Conservation (phyloP, 2,113 vertebrate species). For the Nothobranchius kuhntae region DNA sequence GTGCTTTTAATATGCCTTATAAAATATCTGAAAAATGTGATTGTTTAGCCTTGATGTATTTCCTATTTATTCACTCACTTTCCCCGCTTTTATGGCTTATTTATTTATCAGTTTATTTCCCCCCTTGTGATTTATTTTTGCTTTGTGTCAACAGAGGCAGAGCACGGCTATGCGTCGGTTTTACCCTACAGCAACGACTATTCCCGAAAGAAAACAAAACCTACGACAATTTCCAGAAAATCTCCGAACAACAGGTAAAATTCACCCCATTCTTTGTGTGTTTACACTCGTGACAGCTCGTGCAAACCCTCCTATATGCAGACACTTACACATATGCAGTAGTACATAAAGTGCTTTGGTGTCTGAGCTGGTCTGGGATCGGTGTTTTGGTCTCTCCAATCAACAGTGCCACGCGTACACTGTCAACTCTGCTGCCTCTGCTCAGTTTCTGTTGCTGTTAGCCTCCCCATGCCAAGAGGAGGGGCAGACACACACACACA, state of each 20-base stretch:
- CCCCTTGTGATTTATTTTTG: slow-evolving; percentile 29
- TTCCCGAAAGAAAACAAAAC: slow-evolving; percentile 94
- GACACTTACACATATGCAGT: too few species aligned
- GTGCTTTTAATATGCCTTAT: too few species aligned
- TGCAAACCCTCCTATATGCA: not conserved
- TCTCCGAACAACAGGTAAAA: slow-evolving; percentile 93
- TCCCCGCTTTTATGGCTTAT: not conserved
- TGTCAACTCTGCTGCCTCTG: slow-evolving; percentile 72
- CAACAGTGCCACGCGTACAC: slow-evolving; percentile 96
- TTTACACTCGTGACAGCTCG: not conserved
- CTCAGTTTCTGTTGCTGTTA: slow-evolving; percentile 15
- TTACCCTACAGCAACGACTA: slow-evolving; percentile 94
- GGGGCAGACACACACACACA: not conserved
- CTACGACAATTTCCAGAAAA: slow-evolving; percentile 90
- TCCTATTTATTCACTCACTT: too few species aligned
- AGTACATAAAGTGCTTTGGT: slow-evolving; percentile 64
- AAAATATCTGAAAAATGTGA: too few species aligned
- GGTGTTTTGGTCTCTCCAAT: slow-evolving; percentile 84
- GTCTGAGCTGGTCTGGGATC: slow-evolving; percentile 78
- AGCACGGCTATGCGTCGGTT: slow-evolving; percentile 97
- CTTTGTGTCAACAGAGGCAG: slow-evolving; percentile 88
- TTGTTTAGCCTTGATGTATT: not conserved
- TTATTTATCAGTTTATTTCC: slow-evolving; percentile 5
- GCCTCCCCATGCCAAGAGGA: not conserved
- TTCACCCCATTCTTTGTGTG: not conserved